phyloP scores from a whole-genome alignment of 2,888 invertebrate genomes.

The Coremacera marginata region DNA sequence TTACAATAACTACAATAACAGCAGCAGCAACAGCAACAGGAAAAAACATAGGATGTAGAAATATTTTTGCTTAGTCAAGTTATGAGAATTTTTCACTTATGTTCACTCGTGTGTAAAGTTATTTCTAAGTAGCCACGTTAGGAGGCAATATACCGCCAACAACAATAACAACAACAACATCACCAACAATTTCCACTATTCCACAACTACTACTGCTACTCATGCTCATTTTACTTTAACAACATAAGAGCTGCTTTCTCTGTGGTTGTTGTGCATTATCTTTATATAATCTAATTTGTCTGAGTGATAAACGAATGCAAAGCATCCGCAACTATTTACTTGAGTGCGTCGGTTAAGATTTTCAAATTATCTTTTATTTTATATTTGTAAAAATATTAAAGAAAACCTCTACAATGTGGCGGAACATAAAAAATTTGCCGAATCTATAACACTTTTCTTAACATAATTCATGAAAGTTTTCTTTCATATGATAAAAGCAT shows the following conservation, averaged over 20 bases:
- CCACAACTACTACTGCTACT: background rate
- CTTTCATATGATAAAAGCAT: no score
- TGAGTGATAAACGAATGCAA: conserved; percentile 23
- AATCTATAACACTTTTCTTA: no score
- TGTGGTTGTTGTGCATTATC: conserved; percentile 9
- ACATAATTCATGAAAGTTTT: no score
- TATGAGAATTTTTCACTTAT: conserved; percentile 39
- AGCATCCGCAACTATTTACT: background rate
- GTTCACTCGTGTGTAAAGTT: conserved; percentile 32
- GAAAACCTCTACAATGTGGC: no score
- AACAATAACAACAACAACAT: background rate
- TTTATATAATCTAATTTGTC: conserved; percentile 29
- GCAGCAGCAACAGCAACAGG: background rate
- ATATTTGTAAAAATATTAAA: no score
- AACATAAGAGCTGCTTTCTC: background rate
- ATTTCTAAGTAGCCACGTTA: conserved; percentile 27
- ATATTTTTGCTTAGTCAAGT: conserved; percentile 29
- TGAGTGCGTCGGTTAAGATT: background rate
- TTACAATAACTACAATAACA: background rate
- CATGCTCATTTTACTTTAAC: no score
- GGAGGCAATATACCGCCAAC: background rate
- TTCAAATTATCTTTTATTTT: no score
- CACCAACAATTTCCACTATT: background rate
- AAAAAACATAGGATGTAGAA: conserved; percentile 12
- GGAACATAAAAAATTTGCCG: no score